Conservation (phyloP, 2,888 invertebrate species). For the Rhagium mordax region DNA sequence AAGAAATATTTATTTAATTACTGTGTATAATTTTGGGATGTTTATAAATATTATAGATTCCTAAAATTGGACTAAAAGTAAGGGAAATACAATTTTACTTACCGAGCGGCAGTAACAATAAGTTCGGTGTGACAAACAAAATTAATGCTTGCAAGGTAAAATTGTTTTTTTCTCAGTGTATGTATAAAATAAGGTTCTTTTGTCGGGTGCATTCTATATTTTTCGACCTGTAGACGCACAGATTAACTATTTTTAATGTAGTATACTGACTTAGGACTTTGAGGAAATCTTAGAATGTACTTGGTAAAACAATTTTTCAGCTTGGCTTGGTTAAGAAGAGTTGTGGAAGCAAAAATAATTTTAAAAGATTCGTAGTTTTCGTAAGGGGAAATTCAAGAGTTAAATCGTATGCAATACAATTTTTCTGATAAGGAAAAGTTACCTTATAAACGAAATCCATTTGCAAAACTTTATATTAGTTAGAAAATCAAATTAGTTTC, state of each 20-base stretch:
- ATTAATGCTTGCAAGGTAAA: conserved; percentile 4
- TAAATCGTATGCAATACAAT: too few species aligned
- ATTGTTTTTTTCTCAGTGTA: conserved; percentile 13
- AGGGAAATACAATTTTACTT: conserved; percentile 24
- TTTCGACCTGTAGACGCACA: conserved; percentile 35
- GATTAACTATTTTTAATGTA: conserved; percentile 33
- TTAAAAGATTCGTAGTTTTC: too few species aligned
- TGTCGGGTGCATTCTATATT: conserved; percentile 22
- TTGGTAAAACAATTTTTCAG: background rate
- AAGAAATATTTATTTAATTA: conserved; percentile 28
- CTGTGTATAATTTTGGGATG: conserved; percentile 19
- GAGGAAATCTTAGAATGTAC: conserved; percentile 24
- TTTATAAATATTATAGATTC: conserved; percentile 10
- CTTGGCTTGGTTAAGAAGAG: background rate
- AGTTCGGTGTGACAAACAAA: background rate
- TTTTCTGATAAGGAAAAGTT: too few species aligned
- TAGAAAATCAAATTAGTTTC: too few species aligned
- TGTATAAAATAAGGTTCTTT: conserved; percentile 25
- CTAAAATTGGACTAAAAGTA: background rate
- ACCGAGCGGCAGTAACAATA: background rate
- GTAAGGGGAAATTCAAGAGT: too few species aligned
- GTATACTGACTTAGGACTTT: conserved; percentile 11
- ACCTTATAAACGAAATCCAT: too few species aligned
- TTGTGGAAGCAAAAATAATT: background rate
- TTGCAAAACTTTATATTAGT: too few species aligned